These are phyloP conservation scores for Calcarius lapponicus DNA, from an alignment of 2,797 vertebrate species.

Conservation along the genomic window DNA sequence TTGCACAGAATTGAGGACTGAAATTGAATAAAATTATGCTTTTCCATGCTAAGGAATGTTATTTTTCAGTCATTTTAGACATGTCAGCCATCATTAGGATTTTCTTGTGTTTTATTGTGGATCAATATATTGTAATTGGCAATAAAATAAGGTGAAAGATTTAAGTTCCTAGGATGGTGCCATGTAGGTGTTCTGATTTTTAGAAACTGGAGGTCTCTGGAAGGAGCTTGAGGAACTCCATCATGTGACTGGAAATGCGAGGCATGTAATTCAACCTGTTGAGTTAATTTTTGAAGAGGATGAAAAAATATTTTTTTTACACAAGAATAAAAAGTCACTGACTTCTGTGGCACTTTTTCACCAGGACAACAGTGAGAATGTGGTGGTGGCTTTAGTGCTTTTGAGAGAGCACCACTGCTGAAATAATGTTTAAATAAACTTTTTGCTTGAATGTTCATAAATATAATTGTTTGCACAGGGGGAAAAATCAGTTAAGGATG, in stretches of 20 bases:
- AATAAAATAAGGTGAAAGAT: not conserved
- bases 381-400: not conserved
- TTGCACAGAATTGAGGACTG: not conserved
- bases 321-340: not conserved
- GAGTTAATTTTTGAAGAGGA: not conserved
- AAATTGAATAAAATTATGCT: not conserved
- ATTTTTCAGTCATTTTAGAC: not conserved
- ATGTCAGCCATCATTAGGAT: not conserved
- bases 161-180: rapidly evolving
- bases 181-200: not conserved
- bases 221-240: not conserved
- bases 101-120: not conserved
- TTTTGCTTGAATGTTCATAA: not conserved
- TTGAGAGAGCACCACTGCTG: not conserved
- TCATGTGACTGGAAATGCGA: not conserved
- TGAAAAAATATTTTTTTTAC: not conserved
- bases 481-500: not conserved
- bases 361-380: not conserved
- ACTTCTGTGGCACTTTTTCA: not conserved
- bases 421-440: not conserved
- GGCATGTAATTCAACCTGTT: not conserved
- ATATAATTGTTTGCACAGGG: not conserved
- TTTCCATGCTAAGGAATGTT: not conserved
- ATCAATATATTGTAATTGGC: not conserved
- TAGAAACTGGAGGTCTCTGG: not conserved